Conservation (phyloP, 2,888 invertebrate species). For the Drosophila prolongata region DNA sequence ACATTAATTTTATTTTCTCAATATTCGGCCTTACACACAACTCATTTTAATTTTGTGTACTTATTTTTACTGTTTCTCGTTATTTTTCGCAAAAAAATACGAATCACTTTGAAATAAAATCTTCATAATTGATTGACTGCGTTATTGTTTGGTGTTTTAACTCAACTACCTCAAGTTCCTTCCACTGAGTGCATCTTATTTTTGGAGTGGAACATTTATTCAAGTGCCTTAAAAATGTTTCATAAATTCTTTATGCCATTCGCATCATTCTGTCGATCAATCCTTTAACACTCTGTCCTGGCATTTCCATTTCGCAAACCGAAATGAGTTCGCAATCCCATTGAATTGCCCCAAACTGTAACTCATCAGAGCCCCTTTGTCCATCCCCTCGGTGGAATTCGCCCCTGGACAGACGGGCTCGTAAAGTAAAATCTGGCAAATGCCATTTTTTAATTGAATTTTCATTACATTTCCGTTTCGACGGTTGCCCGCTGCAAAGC, state of each 20-base stretch:
- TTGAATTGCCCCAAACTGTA: constrained; percentile 37
- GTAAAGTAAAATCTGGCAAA: constrained; percentile 68
- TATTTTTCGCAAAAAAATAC: no score
- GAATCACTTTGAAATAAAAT: no score
- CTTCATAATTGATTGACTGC: no score
- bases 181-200: not conserved
- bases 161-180: no score
- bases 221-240: not conserved
- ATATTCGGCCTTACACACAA: no score
- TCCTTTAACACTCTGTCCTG: constrained; percentile 24
- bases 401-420: constrained; percentile 23
- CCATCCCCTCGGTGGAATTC: constrained; percentile 40
- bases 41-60: no score
- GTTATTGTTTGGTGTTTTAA: no score
- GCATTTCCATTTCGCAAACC: constrained; percentile 28
- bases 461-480: constrained; percentile 76
- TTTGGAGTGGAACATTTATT: not conserved
- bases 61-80: no score
- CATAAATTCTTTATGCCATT: constrained; percentile 5
- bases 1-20: no score
- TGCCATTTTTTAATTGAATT: constrained; percentile 77
- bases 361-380: constrained; percentile 33
- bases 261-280: constrained; percentile 11
- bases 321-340: constrained; percentile 45
- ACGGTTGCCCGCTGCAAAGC: constrained; percentile 45